Conservation (phyloP, 2,888 invertebrate genomes). For the Ceratothoa steindachneri region DNA sequence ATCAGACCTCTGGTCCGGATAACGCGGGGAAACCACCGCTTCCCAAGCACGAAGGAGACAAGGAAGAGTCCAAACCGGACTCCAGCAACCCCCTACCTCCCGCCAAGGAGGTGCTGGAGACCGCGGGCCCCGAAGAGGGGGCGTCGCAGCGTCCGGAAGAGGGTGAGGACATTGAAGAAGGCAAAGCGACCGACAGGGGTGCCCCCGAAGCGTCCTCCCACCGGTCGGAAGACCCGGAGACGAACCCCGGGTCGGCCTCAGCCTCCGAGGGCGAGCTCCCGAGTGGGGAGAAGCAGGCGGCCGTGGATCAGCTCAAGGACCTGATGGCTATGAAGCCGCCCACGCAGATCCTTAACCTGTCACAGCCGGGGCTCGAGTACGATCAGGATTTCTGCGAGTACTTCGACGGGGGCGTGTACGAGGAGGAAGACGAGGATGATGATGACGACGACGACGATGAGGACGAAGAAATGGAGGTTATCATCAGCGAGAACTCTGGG, state of each 20-base stretch:
- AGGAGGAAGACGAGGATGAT: slow-evolving; percentile 20
- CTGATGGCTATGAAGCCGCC: slow-evolving; percentile 37
- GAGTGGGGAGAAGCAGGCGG: slow-evolving; percentile 4
- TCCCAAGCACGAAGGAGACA: background rate
- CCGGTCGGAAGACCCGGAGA: background rate
- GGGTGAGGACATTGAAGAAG: background rate
- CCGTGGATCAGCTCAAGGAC: slow-evolving; percentile 32
- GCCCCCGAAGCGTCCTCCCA: background rate
- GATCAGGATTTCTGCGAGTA: slow-evolving; percentile 30
- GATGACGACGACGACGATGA: slow-evolving; percentile 22
- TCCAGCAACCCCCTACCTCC: background rate
- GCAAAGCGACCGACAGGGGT: background rate
- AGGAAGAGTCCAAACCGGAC: background rate
- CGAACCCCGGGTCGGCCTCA: background rate
- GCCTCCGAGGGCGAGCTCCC: background rate
- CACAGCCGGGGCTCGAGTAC: slow-evolving; percentile 27
- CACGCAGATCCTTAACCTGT: slow-evolving; percentile 30
- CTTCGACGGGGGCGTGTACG: slow-evolving; percentile 38
- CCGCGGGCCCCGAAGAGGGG: background rate
- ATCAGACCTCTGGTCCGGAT: background rate
- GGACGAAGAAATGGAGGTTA: slow-evolving; percentile 10
- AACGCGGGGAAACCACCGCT: background rate
- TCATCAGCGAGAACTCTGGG: background rate
- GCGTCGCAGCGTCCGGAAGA: no score
- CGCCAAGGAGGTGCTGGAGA: background rate